These are phyloP conservation scores for Macrobrachium nipponense DNA, from an alignment of 1,140 invertebrate species.

Conservation along the genomic window DNA sequence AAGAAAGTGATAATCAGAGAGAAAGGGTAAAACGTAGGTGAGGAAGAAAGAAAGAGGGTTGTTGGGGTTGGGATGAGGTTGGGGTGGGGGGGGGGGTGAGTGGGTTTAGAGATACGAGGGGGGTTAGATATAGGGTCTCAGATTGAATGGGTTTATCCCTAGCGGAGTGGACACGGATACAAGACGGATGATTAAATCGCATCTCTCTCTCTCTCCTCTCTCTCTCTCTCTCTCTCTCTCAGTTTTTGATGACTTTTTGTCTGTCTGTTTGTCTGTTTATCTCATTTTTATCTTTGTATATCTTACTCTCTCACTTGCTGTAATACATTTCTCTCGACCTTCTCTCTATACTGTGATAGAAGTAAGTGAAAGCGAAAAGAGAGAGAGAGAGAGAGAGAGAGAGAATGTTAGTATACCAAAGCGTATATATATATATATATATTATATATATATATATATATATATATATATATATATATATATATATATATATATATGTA, in stretches of 20 bases:
- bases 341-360: background rate
- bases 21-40: too few relatives aligned
- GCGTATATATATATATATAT: background rate
- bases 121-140: too few relatives aligned
- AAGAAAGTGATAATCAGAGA: too few relatives aligned
- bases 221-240: constrained; percentile 10
- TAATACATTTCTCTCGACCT: background rate
- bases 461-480: too few relatives aligned
- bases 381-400: background rate
- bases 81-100: too few relatives aligned
- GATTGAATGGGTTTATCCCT: too few relatives aligned
- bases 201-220: constrained; percentile 27
- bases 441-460: background rate
- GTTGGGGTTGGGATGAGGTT: too few relatives aligned
- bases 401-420: background rate
- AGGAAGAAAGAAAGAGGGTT: too few relatives aligned
- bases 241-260: background rate
- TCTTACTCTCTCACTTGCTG: background rate
- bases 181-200: background rate
- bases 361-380: background rate
- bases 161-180: too few relatives aligned
- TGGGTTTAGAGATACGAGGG: too few relatives aligned
- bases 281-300: background rate
- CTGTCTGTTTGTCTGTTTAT: constrained; percentile 2
- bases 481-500: too few relatives aligned